Percentiles rank a stretch among this genome's conserved stretches.
Conservation (phyloP, 2,113 vertebrate genomes). For the Camelus dromedarius region DNA sequence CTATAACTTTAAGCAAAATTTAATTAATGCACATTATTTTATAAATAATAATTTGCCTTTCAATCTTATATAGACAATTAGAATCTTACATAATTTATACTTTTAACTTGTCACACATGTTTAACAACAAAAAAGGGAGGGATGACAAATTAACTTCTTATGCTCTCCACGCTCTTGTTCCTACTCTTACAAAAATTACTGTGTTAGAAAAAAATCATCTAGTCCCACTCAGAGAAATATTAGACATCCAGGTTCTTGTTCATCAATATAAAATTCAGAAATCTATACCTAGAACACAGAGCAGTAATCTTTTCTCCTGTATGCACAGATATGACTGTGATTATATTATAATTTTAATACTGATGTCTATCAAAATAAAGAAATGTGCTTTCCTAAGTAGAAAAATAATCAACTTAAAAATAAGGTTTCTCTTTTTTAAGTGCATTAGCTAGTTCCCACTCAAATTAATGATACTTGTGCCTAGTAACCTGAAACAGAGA, state of each 20-base stretch:
- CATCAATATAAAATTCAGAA: neutral
- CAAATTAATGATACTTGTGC: rapidly evolving
- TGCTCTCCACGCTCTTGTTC: neutral
- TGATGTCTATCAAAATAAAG: neutral
- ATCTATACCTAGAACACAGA: neutral
- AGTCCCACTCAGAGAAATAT: neutral
- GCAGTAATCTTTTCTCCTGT: neutral
- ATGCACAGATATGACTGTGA: neutral
- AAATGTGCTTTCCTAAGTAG: neutral
- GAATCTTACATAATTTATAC: neutral
- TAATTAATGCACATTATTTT: neutral
- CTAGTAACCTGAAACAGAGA: neutral
- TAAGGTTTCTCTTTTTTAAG: neutral
- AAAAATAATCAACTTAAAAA: neutral
- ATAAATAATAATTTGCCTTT: neutral
- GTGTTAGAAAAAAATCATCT: neutral
- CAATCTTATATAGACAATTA: neutral
- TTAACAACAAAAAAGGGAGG: neutral
- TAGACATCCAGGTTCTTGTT: rapidly evolving
- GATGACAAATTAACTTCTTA: neutral
- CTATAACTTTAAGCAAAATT: neutral
- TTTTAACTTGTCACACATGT: neutral
- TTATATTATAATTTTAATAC: neutral
- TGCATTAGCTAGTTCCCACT: neutral
- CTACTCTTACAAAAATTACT: neutral